These are phyloP conservation scores for Dermatemys mawii DNA, from an alignment of 2,113 vertebrate species.

Conservation along the genomic window DNA sequence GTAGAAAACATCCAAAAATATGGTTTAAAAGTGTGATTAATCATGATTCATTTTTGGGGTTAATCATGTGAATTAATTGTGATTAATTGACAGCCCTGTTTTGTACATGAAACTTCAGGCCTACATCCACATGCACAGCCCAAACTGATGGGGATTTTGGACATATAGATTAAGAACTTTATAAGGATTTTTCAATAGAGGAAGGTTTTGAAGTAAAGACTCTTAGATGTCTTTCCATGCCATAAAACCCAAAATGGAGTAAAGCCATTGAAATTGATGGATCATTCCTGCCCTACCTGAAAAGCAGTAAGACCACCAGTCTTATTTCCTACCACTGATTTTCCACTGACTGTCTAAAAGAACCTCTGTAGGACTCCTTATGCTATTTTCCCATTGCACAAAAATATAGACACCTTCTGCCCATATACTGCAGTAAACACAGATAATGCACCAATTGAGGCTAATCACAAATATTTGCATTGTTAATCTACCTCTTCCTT, in stretches of 20 bases:
- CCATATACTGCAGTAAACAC: neutral
- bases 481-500: rapidly evolving
- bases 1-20: no score
- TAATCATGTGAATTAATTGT: no score
- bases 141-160: neutral
- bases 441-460: neutral
- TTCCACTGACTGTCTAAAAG: neutral
- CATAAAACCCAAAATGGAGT: neutral
- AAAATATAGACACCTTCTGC: neutral
- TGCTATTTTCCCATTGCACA: neutral
- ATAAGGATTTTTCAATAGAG: neutral
- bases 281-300: neutral
- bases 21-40: no score
- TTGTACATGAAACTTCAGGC: neutral
- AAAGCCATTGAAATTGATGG: neutral
- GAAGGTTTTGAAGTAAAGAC: neutral
- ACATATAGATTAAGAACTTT: neutral
- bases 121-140: neutral
- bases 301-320: neutral
- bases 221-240: neutral
- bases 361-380: neutral
- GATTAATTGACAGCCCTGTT: neutral
- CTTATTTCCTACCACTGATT: neutral
- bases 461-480: neutral
- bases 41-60: no score